Percentiles rank a stretch among this genome's conserved stretches.
Evolutionary conservation across 2,888 invertebrate genomes (phyloP).

Genomic region (Tetrapedia diversipes): DNA sequence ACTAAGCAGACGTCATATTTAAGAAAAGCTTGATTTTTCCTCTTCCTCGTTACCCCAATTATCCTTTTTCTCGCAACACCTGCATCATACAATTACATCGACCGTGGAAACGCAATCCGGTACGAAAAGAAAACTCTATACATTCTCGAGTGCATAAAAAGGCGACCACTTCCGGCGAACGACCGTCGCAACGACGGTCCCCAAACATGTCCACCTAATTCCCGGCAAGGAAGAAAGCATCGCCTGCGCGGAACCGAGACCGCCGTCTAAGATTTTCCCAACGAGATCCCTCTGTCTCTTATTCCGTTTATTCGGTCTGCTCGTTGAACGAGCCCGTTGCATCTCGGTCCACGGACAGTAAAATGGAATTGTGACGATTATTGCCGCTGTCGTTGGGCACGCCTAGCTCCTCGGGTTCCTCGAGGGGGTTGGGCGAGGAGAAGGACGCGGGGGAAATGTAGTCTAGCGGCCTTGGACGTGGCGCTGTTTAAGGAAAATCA

Average conservation of each 20-base stretch:
- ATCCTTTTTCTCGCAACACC: no score
- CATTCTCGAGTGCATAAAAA: background rate
- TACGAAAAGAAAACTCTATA: background rate
- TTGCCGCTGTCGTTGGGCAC: conserved; percentile 40
- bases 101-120: no score
- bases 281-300: background rate
- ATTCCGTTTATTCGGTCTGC: conserved; percentile 20
- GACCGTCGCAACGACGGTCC: background rate
- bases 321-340: background rate
- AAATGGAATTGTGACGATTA: conserved; percentile 61
- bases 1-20: no score
- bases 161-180: conserved; percentile 2
- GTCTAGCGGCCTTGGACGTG: conserved; percentile 26
- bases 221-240: background rate
- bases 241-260: background rate
- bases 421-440: no score
- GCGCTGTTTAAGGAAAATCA: conserved; percentile 50
- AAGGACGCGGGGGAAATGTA: conserved; percentile 18
- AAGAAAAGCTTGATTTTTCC: no score
- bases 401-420: no score
- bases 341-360: conserved; percentile 47
- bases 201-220: conserved; percentile 27
- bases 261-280: conserved; percentile 14
- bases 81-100: no score
- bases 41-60: no score